Base-by-base conservation (phyloP, 1,140 invertebrate species). In the Aphaenogaster floridana region DNA sequence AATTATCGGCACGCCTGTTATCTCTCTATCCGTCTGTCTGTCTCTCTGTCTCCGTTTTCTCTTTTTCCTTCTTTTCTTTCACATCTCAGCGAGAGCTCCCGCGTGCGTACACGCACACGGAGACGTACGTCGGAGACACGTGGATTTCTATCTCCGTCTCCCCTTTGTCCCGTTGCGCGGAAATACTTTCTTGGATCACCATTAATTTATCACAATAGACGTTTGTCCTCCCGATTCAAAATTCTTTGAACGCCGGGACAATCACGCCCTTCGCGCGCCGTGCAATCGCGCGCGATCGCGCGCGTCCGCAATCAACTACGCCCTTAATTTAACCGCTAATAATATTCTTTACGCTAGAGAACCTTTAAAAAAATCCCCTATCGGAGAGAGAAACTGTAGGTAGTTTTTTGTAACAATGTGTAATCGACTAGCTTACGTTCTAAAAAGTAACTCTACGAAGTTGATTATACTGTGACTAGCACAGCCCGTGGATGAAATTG, bases 171-270 rank as follows among this genome's bases (percentile, higher is more conserved):
- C 68, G 17, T 80, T 88, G 90, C 61, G 90, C 90, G 93, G 94
- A 95, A 94, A 95, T 95, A 95, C 95, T 95, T 95, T 95, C 95
- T 94, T 95, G 92, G 93, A 95, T 95, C 94, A 95, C 95, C 93
- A 94, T 95, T 91, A 93, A 95, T 94, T 95, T 95, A 95, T 95
- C 95, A 95, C 95, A 95, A 95, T 95, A 92, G 92, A 94, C 93
- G 93, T 92, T 90, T 91, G 88, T 90, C 74, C 87, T 92, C 87
- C 86, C 91, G 93, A 94, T 92, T 91, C 93, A 57, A 61, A 45
- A 93, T 7, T 45, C 91, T 92, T 66, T 91, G 92, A 93, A 93
- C 93, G 93, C 93, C 21, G 91, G 91, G 91, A 92, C 83, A 80
- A 89, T 90, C 91, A 92, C 89, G 87, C 78, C 81, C 89, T 39